Evolutionary conservation across 2,797 vertebrate species (phyloP).

Genomic region (Pantherophis alleghaniensis): DNA sequence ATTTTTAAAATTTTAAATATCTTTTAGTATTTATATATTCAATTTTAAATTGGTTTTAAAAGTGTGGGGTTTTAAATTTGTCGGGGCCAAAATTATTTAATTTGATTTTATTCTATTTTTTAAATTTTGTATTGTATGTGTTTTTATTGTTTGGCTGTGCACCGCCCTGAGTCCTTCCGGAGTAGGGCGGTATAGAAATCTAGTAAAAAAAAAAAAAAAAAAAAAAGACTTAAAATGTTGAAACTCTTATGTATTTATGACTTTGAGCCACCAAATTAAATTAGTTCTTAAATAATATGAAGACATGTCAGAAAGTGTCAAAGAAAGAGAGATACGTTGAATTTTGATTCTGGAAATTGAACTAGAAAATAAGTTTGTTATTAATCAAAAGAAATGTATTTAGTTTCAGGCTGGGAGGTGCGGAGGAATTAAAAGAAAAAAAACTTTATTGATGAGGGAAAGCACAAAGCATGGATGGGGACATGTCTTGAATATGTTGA

Average conservation of each 20-base stretch:
- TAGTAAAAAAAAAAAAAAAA: too few relatives aligned
- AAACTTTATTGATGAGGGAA: not conserved
- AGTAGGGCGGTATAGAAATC: too few relatives aligned
- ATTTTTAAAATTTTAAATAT: too few relatives aligned
- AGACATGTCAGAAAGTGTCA: not conserved
- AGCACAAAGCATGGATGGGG: not conserved
- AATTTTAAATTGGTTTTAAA: too few relatives aligned
- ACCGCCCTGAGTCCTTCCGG: too few relatives aligned
- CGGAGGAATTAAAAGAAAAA: too few relatives aligned
- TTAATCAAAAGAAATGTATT: slow-evolving; percentile 12
- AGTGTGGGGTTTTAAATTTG: too few relatives aligned
- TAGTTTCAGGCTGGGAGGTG: not conserved
- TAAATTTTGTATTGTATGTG: too few relatives aligned
- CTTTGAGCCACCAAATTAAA: not conserved
- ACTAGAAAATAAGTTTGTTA: not conserved
- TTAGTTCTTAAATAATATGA: slow-evolving; percentile 1
- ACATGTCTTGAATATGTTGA: not conserved
- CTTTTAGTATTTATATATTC: too few relatives aligned
- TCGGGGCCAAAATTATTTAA: too few relatives aligned
- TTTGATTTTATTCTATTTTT: too few relatives aligned
- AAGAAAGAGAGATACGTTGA: not conserved
- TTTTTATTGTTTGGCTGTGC: too few relatives aligned
- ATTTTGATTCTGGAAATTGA: slow-evolving; percentile 8
- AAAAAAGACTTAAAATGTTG: not conserved
- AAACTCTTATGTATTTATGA: not conserved